A percentile compares a stretch with the other conserved stretches of the same genome.
Evolutionary conservation across 1,140 invertebrate genomes (phyloP).

Genomic region (Whitmania pigra): DNA sequence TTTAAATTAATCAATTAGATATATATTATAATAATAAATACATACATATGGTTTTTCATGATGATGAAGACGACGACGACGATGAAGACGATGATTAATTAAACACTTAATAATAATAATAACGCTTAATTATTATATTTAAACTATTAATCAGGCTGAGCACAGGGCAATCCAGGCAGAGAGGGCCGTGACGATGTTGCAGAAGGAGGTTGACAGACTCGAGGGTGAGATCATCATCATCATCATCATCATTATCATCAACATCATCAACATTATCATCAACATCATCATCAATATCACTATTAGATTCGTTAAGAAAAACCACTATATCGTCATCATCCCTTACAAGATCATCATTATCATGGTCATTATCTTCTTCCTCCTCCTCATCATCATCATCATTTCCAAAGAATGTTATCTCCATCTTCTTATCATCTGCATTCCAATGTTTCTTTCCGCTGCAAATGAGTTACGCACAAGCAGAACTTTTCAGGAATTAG

Average conservation of each 20-base stretch:
- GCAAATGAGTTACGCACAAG: no score
- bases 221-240: slow-evolving; percentile 48
- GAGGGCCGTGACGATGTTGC: slow-evolving; percentile 96
- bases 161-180: slow-evolving; percentile 98
- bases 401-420: no score
- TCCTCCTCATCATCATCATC: background rate
- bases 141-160: slow-evolving; percentile 64
- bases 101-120: background rate
- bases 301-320: no score
- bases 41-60: no score
- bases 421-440: no score
- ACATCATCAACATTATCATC: background rate
- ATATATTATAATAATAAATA: no score
- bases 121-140: no score
- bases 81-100: no score
- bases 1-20: no score
- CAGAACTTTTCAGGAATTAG: no score
- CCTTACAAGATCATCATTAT: background rate
- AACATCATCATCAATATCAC: background rate
- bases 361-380: background rate
- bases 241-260: background rate
- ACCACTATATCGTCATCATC: slow-evolving; percentile 7
- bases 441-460: no score
- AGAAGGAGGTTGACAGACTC: slow-evolving; percentile 99
- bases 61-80: no score